phyloP scores from a whole-genome alignment of 2,113 vertebrate genomes.

The Vulpes ferrilata region DNA sequence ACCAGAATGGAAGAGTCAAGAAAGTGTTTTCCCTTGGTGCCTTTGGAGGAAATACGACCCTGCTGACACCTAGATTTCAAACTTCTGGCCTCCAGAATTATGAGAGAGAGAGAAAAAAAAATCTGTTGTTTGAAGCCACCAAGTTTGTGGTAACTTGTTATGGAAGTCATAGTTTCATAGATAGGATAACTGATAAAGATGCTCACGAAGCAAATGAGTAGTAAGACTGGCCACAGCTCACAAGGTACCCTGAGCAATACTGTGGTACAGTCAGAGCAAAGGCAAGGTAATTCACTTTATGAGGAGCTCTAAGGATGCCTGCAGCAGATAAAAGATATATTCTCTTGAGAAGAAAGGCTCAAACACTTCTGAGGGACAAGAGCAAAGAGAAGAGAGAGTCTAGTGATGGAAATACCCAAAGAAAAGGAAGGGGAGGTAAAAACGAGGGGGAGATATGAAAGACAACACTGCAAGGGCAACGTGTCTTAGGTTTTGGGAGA shows the following conservation, averaged over 20 bases:
- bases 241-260: neutral
- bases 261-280: neutral
- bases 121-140: neutral
- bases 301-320: neutral
- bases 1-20: neutral
- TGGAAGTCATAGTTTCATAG: neutral
- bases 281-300: neutral
- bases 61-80: neutral
- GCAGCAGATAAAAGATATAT: neutral
- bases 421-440: neutral
- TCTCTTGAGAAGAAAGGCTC: neutral
- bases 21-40: neutral
- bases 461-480: neutral
- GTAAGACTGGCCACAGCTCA: neutral
- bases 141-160: neutral
- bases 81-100: neutral
- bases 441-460: neutral
- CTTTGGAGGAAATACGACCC: neutral
- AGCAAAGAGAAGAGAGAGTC: neutral
- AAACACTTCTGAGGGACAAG: neutral
- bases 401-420: neutral
- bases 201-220: neutral
- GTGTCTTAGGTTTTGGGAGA: neutral
- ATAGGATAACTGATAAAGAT: neutral
- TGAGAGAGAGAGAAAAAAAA: neutral